phyloP scores from a whole-genome alignment of 2,888 invertebrate species.

The Plebejus melissa region DNA sequence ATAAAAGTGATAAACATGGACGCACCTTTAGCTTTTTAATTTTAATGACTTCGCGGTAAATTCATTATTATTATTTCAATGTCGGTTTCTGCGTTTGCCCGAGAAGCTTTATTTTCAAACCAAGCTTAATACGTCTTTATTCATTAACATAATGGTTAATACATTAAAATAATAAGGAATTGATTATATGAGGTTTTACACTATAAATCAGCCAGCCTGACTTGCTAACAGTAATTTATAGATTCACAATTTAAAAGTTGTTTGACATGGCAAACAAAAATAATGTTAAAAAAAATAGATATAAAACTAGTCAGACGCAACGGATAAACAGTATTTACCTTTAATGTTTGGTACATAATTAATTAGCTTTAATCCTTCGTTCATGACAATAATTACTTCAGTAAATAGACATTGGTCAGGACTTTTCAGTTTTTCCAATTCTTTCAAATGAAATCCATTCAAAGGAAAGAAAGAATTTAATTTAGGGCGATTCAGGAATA shows the following conservation, averaged over 20 bases:
- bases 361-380: neutral
- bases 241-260: neutral
- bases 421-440: conserved; percentile 70
- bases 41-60: conserved; percentile 1
- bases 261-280: too few species aligned
- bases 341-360: neutral
- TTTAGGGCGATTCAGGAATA: conserved; percentile 78
- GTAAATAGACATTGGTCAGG: neutral
- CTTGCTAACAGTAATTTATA: neutral
- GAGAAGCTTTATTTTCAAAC: neutral
- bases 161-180: too few species aligned
- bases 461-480: conserved; percentile 78
- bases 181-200: neutral
- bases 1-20: neutral
- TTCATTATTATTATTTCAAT: neutral
- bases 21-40: neutral
- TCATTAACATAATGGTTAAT: neutral
- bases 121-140: neutral
- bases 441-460: conserved; percentile 75
- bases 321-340: neutral
- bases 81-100: neutral
- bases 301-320: neutral
- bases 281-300: too few species aligned
- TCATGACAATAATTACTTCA: neutral
- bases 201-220: neutral